These are phyloP conservation scores for Galendromus occidentalis DNA, from an alignment of 1,140 invertebrate species.

Conservation along the genomic window DNA sequence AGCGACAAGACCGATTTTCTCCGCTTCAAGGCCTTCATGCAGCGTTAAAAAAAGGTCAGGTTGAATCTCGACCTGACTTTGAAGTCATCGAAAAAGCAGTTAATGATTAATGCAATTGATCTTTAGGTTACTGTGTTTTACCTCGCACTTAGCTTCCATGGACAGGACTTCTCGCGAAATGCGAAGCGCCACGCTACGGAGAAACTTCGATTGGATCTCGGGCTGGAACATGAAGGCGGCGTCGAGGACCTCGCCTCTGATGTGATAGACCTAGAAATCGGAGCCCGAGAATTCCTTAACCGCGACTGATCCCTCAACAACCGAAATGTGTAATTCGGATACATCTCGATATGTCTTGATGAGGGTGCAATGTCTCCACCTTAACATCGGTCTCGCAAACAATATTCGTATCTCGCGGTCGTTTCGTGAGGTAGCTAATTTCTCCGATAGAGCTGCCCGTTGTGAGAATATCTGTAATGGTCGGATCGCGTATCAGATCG, in stretches of 20 bases:
- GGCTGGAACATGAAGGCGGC: neutral
- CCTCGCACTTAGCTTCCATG: conserved; percentile 8
- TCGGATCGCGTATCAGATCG: neutral
- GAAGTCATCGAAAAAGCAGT: too few relatives aligned
- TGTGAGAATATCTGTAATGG: neutral
- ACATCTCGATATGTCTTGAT: too few relatives aligned
- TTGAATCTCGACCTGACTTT: too few relatives aligned
- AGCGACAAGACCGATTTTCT: too few relatives aligned
- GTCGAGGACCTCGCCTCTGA: conserved; percentile 1
- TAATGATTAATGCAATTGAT: too few relatives aligned
- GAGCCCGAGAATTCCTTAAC: too few relatives aligned
- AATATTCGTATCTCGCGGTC: neutral
- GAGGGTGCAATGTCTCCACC: neutral
- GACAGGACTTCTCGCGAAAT: conserved; percentile 5
- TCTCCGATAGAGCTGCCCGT: neutral
- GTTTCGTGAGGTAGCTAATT: neutral
- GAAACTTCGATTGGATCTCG: neutral
- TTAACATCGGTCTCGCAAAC: conserved; percentile 1
- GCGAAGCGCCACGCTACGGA: neutral
- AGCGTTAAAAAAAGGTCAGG: too few relatives aligned
- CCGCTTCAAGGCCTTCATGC: too few relatives aligned
- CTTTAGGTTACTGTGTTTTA: neutral
- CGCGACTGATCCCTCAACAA: too few relatives aligned
- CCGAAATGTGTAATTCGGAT: too few relatives aligned
- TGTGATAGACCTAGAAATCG: neutral